A percentile compares a stretch with the other conserved stretches of the same genome.
Evolutionary conservation across 2,888 invertebrate genomes (phyloP).

Genomic region (Zele albiditarsus): DNA sequence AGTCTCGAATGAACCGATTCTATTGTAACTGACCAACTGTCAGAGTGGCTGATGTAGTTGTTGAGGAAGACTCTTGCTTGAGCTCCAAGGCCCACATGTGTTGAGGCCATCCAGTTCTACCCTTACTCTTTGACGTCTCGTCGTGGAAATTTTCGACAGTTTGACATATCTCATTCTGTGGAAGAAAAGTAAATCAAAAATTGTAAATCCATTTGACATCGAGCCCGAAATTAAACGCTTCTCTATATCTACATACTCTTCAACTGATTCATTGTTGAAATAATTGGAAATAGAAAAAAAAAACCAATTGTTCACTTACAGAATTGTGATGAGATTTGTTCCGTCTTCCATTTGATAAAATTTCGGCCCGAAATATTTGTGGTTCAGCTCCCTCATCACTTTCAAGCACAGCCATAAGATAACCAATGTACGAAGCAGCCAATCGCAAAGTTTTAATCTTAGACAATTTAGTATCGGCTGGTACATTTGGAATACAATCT

Average conservation of each 20-base stretch:
- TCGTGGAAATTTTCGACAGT: constrained; percentile 59
- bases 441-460: constrained; percentile 96
- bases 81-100: constrained; percentile 95
- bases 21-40: constrained; percentile 59
- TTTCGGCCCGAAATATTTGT: constrained; percentile 90
- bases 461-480: constrained; percentile 94
- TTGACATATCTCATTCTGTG: constrained; percentile 67
- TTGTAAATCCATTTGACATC: background rate
- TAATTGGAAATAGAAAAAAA: background rate
- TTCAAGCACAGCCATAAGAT: constrained; percentile 91
- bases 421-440: constrained; percentile 94
- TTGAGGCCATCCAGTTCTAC: constrained; percentile 97
- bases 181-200: background rate
- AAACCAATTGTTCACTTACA: constrained; percentile 51
- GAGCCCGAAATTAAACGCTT: background rate
- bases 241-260: too few relatives aligned
- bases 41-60: constrained; percentile 42
- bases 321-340: constrained; percentile 63
- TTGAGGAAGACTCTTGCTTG: constrained; percentile 77
- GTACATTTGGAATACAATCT: constrained; percentile 97
- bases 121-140: constrained; percentile 78
- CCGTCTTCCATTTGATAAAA: constrained; percentile 72
- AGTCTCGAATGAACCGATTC: constrained; percentile 29
- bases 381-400: constrained; percentile 87
- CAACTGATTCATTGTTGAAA: too few relatives aligned